These are phyloP conservation scores for Pygoscelis adeliae DNA, from an alignment of 2,113 vertebrate genomes.

Conservation along the genomic window DNA sequence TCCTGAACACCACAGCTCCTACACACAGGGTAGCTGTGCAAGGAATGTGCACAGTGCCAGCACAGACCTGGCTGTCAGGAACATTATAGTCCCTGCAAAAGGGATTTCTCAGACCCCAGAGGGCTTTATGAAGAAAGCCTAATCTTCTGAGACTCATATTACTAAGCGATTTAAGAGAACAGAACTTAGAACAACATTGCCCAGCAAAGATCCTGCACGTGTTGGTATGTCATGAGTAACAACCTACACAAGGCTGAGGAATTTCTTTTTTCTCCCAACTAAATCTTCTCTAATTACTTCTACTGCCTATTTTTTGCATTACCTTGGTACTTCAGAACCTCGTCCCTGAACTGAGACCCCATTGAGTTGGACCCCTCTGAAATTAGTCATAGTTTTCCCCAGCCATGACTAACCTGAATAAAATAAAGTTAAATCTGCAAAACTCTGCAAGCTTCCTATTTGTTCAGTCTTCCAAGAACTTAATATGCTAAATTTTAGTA, in stretches of 20 bases:
- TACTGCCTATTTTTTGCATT: neutral
- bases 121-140: neutral
- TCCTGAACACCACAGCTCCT: neutral
- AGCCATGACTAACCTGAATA: neutral
- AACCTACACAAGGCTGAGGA: neutral
- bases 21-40: rapidly evolving
- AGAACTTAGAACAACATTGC: neutral
- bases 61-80: neutral
- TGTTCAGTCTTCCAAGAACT: neutral
- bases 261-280: neutral
- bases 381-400: neutral
- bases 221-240: neutral
- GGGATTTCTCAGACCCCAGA: neutral
- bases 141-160: neutral
- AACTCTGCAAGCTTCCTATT: neutral
- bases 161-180: neutral
- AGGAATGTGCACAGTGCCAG: neutral
- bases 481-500: neutral
- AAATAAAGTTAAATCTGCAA: neutral
- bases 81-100: neutral
- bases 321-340: neutral
- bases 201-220: neutral
- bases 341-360: neutral
- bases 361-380: neutral
- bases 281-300: neutral